Percentiles rank a stretch among this genome's conserved stretches.
Evolutionary conservation across 2,113 vertebrate species (phyloP).

Genomic region (Leptobrachium leishanense): DNA sequence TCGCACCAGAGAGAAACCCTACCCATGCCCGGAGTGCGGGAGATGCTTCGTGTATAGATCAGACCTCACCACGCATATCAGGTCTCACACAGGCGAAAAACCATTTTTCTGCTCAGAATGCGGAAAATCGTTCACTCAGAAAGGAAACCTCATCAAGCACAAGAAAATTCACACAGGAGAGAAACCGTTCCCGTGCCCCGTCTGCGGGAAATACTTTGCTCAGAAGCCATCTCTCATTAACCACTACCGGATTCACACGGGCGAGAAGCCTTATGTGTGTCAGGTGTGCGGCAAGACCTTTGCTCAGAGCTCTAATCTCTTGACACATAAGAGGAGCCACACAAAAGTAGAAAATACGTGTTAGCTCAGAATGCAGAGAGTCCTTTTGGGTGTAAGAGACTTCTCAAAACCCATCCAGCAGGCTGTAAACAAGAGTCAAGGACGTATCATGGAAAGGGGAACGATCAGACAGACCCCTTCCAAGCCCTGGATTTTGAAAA

Average conservation of each 20-base stretch:
- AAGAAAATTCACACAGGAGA: constrained; percentile 19
- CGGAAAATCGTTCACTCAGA: neutral
- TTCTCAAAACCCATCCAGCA: too few relatives aligned
- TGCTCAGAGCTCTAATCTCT: neutral
- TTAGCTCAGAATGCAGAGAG: too few relatives aligned
- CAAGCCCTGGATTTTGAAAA: too few relatives aligned
- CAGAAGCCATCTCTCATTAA: constrained; percentile 43
- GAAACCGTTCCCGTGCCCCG: constrained; percentile 5
- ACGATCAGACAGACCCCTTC: too few relatives aligned
- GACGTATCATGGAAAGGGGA: too few relatives aligned
- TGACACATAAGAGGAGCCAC: constrained; percentile 2
- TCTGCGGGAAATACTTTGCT: constrained; percentile 29
- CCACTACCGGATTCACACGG: constrained; percentile 38
- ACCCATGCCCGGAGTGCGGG: neutral
- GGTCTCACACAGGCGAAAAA: neutral
- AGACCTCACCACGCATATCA: neutral
- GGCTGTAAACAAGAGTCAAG: too few relatives aligned
- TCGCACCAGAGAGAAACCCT: constrained; percentile 6
- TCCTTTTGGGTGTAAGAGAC: too few relatives aligned
- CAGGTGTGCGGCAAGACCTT: constrained; percentile 53
- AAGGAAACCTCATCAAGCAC: constrained; percentile 9
- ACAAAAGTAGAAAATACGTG: neutral
- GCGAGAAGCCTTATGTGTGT: constrained; percentile 54
- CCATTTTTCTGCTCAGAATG: neutral
- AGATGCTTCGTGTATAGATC: neutral